Base-by-base conservation (phyloP, 2,113 vertebrate species). In the Acanthochromis polyacanthus region DNA sequence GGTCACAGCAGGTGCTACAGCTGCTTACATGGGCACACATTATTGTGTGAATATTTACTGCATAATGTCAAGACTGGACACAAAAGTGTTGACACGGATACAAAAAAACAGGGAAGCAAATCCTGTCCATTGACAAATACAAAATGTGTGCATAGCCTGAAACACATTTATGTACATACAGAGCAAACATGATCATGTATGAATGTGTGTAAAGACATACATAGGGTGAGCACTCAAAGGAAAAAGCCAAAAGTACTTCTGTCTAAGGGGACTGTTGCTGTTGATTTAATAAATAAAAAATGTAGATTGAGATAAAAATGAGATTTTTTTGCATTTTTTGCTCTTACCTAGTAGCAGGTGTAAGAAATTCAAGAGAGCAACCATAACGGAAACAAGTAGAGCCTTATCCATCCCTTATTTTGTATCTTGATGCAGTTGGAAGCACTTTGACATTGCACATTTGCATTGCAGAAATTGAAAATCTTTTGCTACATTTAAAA, bases 1-100 rank as follows among this genome's bases (percentile, higher is more conserved):
- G 90, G 91, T 88, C 87, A 86, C 81, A 67, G 75, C 78, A 75
- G 87, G 87, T 84, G 78, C 71, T 75, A 58, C 15, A 72, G 75
- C 80, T 58, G 57, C 74, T 71, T 45, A 65, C 68, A 59, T 22
- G 40, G 30, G 66, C 60, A 51, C 52, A 55, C 20, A 55, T 14
- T 9, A 17, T 61, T 22, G 14, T 55, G 50, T n/a, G 16, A 69
- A 50, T 57, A 74, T 76, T 19, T 20, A 63, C 15, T 50, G 16
- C 38, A 22, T 17, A 57, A 17, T 56, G n/a, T 45, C 51, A 57
- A 65, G 70, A 57, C 20, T 0, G 9, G 45, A 46, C 1, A 45
- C 15, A 25, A 22, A 68, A 1, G 16, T 22, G 53, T 14, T 32
- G 36, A 43, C n/a, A 57, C 48, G 17, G 30, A 60, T 4, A 5